These are phyloP conservation scores for Esox masquinongy DNA, from an alignment of 2,797 vertebrate species.

Conservation along the genomic window DNA sequence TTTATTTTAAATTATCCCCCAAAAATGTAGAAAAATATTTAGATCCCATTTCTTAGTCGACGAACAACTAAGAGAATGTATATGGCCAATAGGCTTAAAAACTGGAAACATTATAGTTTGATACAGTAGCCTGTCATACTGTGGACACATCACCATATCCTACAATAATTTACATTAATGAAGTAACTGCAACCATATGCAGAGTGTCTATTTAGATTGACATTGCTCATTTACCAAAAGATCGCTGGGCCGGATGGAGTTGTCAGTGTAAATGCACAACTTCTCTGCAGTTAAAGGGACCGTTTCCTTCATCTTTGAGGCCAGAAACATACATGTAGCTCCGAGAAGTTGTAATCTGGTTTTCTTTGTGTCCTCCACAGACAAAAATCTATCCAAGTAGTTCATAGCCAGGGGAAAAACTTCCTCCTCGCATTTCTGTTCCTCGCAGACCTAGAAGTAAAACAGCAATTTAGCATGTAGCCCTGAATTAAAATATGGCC, in stretches of 20 bases:
- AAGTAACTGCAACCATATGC: background rate
- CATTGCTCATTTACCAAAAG: slow-evolving; percentile 86
- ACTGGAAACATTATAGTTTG: background rate
- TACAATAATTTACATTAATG: background rate
- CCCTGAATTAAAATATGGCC: background rate
- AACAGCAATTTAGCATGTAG: slow-evolving; percentile 29
- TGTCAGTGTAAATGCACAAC: slow-evolving; percentile 97
- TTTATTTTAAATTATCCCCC: background rate
- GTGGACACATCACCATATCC: background rate
- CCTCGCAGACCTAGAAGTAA: slow-evolving; percentile 89
- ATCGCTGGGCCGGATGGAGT: slow-evolving; percentile 90
- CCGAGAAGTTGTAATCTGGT: slow-evolving; percentile 92
- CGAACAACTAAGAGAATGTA: background rate
- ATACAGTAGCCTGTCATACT: background rate
- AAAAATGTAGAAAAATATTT: background rate
- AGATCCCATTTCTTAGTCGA: background rate
- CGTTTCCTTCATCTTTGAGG: slow-evolving; percentile 99
- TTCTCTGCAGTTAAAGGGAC: slow-evolving; percentile 95
- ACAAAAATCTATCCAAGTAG: slow-evolving; percentile 97
- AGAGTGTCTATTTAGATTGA: background rate
- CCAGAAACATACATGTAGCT: slow-evolving; percentile 97
- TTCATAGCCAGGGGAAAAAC: slow-evolving; percentile 98
- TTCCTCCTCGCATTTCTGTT: slow-evolving; percentile 98
- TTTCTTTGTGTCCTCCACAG: slow-evolving; percentile 91
- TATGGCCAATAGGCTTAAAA: background rate